Evolutionary conservation across 2,888 invertebrate species (phyloP).

Genomic region (Dinocampus coccinellae): DNA sequence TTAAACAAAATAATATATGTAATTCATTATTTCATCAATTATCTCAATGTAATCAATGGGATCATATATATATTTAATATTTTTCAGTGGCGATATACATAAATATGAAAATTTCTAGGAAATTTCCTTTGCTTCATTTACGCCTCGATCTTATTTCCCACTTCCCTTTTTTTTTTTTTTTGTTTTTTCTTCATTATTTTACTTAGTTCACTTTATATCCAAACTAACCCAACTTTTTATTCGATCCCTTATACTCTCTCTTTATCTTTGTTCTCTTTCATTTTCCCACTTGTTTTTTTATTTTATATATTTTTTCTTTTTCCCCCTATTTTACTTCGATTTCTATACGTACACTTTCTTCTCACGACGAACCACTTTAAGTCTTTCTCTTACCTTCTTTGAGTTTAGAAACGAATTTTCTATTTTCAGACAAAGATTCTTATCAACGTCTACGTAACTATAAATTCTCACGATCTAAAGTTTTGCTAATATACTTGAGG

Average conservation of each 20-base stretch:
- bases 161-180: not conserved
- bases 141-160: too few species aligned
- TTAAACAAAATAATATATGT: too few species aligned
- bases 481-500: slow-evolving; percentile 44
- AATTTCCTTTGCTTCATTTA: too few species aligned
- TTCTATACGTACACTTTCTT: slow-evolving; percentile 14
- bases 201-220: too few species aligned
- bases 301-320: slow-evolving; percentile 9
- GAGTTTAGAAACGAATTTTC: slow-evolving; percentile 4
- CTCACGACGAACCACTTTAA: slow-evolving; percentile 39
- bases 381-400: slow-evolving; percentile 31
- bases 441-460: slow-evolving; percentile 41
- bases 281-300: too few species aligned
- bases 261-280: not conserved
- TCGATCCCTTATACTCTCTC: not conserved
- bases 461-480: slow-evolving; percentile 42
- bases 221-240: not conserved
- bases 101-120: too few species aligned
- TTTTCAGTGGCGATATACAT: too few species aligned
- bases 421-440: slow-evolving; percentile 37
- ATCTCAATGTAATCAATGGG: too few species aligned
- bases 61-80: too few species aligned
- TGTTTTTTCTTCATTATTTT: not conserved
- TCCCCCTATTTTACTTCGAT: slow-evolving; percentile 29
- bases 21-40: not conserved